Percentiles rank a stretch among this genome's conserved stretches.
These are phyloP conservation scores for Gymnobelideus leadbeateri DNA, from an alignment of 2,113 vertebrate genomes.

Conservation along the genomic window DNA sequence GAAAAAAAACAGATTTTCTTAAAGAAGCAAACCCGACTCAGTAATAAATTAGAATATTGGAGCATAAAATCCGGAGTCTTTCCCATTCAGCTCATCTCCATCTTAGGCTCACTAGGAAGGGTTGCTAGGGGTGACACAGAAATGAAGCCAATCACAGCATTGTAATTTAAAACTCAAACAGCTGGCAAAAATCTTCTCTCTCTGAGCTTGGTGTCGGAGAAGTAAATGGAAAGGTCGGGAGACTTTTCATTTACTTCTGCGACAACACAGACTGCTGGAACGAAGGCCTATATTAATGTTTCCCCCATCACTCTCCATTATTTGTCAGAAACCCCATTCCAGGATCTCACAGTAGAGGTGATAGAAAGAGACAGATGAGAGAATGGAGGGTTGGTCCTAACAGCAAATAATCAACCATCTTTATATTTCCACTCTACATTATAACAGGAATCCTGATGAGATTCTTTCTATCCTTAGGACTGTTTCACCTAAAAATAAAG, in stretches of 20 bases:
- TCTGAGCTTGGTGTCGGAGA: constrained; percentile 80
- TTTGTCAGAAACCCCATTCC: constrained; percentile 83
- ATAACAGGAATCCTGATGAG: constrained; percentile 82
- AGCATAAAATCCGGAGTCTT: constrained; percentile 74
- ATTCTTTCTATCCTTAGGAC: constrained; percentile 75
- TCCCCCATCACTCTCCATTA: constrained; percentile 83
- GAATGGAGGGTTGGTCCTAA: constrained; percentile 83
- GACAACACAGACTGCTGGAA: constrained; percentile 82
- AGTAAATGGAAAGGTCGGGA: constrained; percentile 86
- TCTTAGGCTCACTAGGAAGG: constrained; percentile 75
- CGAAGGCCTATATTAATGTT: constrained; percentile 84
- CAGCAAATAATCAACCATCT: constrained; percentile 85
- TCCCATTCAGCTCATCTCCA: constrained; percentile 58
- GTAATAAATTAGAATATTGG: constrained; percentile 68
- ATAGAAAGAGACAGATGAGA: constrained; percentile 86
- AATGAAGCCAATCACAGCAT: constrained; percentile 83
- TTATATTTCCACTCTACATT: constrained; percentile 86
- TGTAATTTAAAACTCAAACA: constrained; percentile 87
- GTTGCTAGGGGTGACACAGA: constrained; percentile 85
- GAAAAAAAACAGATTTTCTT: constrained; percentile 43
- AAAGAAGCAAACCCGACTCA: constrained; percentile 14
- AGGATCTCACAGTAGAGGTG: constrained; percentile 80
- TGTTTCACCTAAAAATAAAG: constrained; percentile 83
- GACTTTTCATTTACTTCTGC: constrained; percentile 86
- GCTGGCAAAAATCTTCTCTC: constrained; percentile 84